Percentiles rank a stretch among this genome's conserved stretches.
These are phyloP conservation scores for Mythimna lalbum DNA, from an alignment of 2,888 invertebrate species.

Conservation along the genomic window DNA sequence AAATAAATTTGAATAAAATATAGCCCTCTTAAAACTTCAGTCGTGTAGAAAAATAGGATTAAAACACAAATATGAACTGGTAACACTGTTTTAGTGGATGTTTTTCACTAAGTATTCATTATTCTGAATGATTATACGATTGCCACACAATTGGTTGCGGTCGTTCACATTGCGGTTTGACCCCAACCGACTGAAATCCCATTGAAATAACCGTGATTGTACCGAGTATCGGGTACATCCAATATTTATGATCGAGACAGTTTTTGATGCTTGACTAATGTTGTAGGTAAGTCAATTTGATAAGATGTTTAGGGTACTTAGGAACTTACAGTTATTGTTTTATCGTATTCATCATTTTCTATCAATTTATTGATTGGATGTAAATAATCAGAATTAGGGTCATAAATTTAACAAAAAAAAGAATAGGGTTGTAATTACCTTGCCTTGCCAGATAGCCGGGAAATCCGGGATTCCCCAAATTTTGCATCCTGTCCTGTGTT, in stretches of 20 bases:
- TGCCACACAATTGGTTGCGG: slow-evolving; percentile 72
- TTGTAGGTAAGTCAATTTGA: slow-evolving; percentile 4
- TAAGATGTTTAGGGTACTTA: slow-evolving; percentile 10
- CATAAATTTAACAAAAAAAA: background rate
- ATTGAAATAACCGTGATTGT: slow-evolving; percentile 65
- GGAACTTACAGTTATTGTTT: background rate
- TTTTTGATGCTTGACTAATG: slow-evolving; percentile 24
- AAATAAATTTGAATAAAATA: slow-evolving; percentile 52
- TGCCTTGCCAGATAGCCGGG: background rate
- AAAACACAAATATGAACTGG: slow-evolving; percentile 41
- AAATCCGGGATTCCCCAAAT: background rate
- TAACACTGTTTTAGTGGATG: slow-evolving; percentile 41
- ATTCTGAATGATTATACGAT: slow-evolving; percentile 72
- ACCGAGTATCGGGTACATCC: slow-evolving; percentile 28
- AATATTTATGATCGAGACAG: slow-evolving; percentile 34
- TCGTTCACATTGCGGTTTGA: slow-evolving; percentile 74
- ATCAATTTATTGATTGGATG: too few relatives aligned
- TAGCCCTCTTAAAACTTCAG: slow-evolving; percentile 35
- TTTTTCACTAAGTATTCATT: slow-evolving; percentile 69
- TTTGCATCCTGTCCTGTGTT: too few relatives aligned
- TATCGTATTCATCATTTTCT: background rate
- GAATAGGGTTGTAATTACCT: background rate
- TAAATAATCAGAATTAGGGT: background rate
- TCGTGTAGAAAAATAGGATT: slow-evolving; percentile 36
- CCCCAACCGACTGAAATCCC: slow-evolving; percentile 70